phyloP scores from a whole-genome alignment of 30 jellyfish, hydroid and myxozoan genomes.

The Calvadosia cruxmelitensis region DNA sequence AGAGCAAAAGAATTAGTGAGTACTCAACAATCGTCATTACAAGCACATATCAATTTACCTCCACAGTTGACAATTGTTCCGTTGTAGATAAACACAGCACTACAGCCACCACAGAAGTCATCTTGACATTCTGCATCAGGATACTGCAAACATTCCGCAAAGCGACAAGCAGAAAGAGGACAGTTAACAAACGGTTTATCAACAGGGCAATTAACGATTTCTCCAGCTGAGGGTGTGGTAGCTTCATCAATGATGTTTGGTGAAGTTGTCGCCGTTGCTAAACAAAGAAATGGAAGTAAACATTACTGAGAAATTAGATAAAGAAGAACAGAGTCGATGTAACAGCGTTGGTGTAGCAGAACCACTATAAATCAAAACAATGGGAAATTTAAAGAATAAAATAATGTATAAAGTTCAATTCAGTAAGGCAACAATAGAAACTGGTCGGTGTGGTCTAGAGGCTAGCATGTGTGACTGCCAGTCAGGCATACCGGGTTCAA shows the following conservation, averaged over 20 bases:
- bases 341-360: no score
- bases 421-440: not conserved
- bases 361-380: no score
- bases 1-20: no score
- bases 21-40: no score
- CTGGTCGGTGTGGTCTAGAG: not conserved
- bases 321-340: not conserved
- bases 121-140: constrained; percentile 59
- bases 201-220: not conserved
- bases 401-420: not conserved
- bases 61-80: constrained; percentile 35
- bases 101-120: constrained; percentile 52
- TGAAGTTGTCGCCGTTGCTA: no score
- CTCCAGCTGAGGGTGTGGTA: not conserved
- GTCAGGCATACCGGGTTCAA: no score
- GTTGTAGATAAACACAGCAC: constrained; percentile 34
- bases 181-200: constrained; percentile 3
- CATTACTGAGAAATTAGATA: not conserved
- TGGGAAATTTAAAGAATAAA: not conserved
- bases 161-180: constrained; percentile 30
- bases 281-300: no score
- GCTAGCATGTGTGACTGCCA: no score
- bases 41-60: no score
- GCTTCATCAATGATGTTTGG: no score
- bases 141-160: constrained; percentile 34